Conservation (phyloP, 2,797 vertebrate species). For the Eremophila alpestris region DNA sequence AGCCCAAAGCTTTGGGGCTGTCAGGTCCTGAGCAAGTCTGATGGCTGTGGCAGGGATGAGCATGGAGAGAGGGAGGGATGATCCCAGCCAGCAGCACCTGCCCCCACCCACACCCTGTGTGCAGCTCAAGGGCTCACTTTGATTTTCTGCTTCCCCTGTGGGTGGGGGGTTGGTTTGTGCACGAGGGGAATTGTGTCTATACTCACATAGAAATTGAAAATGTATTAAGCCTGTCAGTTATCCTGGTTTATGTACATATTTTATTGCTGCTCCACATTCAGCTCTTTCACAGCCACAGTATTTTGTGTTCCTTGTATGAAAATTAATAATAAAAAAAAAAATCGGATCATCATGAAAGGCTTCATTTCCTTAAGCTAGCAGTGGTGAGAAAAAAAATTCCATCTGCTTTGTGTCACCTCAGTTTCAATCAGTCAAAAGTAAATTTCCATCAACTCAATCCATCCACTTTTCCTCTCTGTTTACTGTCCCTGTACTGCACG, state of each 20-base stretch:
- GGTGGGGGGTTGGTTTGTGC: neutral
- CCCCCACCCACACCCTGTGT: neutral
- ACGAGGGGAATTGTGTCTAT: constrained; percentile 8
- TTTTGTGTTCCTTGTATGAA: constrained; percentile 62
- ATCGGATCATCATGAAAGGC: constrained; percentile 57
- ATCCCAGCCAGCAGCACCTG: neutral
- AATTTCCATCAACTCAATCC: constrained; percentile 60
- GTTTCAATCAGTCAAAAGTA: constrained; percentile 63
- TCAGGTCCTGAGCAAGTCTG: neutral
- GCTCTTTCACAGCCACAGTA: constrained; percentile 48
- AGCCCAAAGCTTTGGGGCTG: neutral
- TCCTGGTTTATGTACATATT: constrained; percentile 51
- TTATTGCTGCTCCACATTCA: constrained; percentile 58
- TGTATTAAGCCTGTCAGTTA: constrained; percentile 63
- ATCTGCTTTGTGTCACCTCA: constrained; percentile 62
- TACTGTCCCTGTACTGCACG: constrained; percentile 16
- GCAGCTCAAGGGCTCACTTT: neutral
- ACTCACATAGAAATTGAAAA: constrained; percentile 51
- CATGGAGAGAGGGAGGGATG: neutral
- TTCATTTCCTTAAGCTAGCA: constrained; percentile 68
- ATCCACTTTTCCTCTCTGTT: constrained; percentile 51
- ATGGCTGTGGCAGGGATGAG: neutral
- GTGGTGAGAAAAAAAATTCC: constrained; percentile 53
- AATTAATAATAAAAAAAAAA: constrained; percentile 68
- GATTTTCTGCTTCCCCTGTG: neutral